phyloP scores from a whole-genome alignment of 2,113 vertebrate genomes.

The Petrocephalus microphthalmus region DNA sequence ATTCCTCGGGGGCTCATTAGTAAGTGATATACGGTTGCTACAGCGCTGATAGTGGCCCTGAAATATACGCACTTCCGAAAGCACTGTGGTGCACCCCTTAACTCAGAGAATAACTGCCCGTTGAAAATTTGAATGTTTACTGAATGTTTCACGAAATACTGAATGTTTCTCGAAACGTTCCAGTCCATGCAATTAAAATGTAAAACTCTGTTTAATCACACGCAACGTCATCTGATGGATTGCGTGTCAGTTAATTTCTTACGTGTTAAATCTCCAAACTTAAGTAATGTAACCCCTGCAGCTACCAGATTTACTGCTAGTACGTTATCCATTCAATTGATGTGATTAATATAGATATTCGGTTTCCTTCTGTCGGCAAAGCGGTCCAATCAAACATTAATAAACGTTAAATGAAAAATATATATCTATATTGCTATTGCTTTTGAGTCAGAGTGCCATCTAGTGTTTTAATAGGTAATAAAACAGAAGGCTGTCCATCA shows the following conservation, averaged over 20 bases:
- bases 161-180: neutral
- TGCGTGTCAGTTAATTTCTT: neutral
- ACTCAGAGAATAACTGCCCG: neutral
- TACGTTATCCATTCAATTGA: neutral
- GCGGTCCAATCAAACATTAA: neutral
- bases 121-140: neutral
- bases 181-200: neutral
- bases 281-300: neutral
- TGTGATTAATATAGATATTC: neutral
- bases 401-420: neutral
- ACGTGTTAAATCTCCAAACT: neutral
- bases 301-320: neutral
- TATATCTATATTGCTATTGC: neutral
- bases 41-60: neutral
- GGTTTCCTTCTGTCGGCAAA: neutral
- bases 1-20: neutral
- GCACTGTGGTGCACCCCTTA: neutral
- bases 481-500: neutral
- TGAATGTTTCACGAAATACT: neutral
- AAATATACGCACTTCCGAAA: neutral
- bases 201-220: neutral
- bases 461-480: constrained; percentile 39
- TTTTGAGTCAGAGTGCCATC: constrained; percentile 54
- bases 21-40: neutral
- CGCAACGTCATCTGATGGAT: neutral